These are phyloP conservation scores for Clarias batrachus DNA, from an alignment of 2,113 vertebrate genomes.

Conservation along the genomic window DNA sequence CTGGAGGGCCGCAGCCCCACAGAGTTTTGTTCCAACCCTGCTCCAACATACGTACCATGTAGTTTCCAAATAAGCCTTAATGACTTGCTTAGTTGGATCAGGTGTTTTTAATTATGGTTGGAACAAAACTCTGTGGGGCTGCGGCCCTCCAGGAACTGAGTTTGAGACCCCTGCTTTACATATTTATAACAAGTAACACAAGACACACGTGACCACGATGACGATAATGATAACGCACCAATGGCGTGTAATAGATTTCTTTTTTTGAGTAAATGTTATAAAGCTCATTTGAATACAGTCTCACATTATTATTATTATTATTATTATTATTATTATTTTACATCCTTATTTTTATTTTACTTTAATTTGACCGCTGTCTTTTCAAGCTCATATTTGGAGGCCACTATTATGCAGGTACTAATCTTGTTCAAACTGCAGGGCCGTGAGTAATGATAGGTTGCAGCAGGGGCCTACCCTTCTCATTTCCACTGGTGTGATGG, in stretches of 20 bases:
- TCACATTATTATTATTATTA: neutral
- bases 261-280: neutral
- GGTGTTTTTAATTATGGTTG: too few species aligned
- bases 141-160: too few species aligned
- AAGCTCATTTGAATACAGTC: neutral
- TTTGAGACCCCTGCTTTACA: too few species aligned
- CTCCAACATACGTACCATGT: too few species aligned
- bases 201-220: neutral
- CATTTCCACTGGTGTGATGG: conserved; percentile 13
- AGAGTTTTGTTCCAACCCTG: too few species aligned
- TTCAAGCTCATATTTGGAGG: neutral
- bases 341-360: neutral
- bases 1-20: too few species aligned
- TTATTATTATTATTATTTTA: neutral
- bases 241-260: neutral
- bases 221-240: neutral
- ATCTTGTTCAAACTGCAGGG: neutral
- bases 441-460: conserved; percentile 28
- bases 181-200: neutral
- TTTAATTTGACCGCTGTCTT: neutral
- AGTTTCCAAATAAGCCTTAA: too few species aligned
- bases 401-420: neutral
- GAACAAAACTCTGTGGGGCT: too few species aligned
- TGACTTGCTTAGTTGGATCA: too few species aligned
- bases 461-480: neutral